A percentile compares a stretch with the other conserved stretches of the same genome.
These are phyloP conservation scores for Fregata magnificens DNA, from an alignment of 2,113 vertebrate species.

Conservation along the genomic window DNA sequence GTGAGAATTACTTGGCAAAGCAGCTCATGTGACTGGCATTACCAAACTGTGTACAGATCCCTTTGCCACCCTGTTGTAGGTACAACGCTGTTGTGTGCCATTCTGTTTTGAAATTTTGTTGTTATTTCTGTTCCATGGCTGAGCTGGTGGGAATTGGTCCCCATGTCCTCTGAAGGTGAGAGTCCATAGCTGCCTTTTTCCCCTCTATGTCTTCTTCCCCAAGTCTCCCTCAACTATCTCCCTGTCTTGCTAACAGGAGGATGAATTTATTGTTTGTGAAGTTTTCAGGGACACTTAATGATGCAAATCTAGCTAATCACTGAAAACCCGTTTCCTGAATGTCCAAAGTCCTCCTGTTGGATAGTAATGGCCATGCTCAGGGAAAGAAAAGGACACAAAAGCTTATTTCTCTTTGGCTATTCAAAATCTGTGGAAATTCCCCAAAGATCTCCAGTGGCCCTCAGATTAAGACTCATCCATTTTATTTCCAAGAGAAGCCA, in stretches of 20 bases:
- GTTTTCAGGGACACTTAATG: neutral
- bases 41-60: neutral
- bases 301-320: neutral
- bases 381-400: neutral
- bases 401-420: neutral
- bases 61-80: neutral
- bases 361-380: neutral
- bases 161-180: neutral
- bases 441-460: neutral
- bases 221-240: neutral
- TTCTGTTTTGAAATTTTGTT: neutral
- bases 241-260: neutral
- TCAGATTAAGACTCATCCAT: neutral
- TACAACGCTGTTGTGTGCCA: neutral
- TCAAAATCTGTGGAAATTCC: neutral
- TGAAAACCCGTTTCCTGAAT: neutral
- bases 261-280: neutral
- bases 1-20: neutral
- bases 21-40: neutral
- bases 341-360: neutral
- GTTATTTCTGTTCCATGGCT: neutral
- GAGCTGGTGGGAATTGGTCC: neutral
- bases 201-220: neutral
- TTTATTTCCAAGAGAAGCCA: neutral
- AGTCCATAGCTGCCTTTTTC: neutral